A percentile compares a stretch with the other conserved stretches of the same genome.
These are phyloP conservation scores for Cyclina sinensis DNA, from an alignment of 1,140 invertebrate genomes.

Conservation along the genomic window DNA sequence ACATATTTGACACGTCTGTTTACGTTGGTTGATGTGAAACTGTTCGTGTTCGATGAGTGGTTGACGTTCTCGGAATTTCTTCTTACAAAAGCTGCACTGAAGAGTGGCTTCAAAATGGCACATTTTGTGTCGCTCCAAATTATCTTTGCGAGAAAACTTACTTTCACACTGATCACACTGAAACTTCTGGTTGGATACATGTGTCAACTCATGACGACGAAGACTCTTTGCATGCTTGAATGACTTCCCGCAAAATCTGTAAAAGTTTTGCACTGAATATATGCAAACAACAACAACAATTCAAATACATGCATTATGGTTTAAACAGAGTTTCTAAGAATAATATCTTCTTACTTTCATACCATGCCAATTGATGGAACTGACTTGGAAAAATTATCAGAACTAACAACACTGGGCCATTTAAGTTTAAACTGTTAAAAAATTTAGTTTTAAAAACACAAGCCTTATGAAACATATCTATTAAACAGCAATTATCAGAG, in stretches of 20 bases:
- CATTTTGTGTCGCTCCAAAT: constrained; percentile 65
- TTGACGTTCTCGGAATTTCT: constrained; percentile 56
- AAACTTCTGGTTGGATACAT: constrained; percentile 51
- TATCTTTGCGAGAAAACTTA: constrained; percentile 63
- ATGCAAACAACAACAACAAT: constrained; percentile 18
- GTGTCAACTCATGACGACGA: constrained; percentile 53
- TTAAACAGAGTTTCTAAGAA: too few relatives aligned
- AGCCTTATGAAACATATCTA: too few relatives aligned
- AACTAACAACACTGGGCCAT: too few relatives aligned
- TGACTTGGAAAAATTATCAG: too few relatives aligned
- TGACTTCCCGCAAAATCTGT: constrained; percentile 56
- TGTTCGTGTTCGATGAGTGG: constrained; percentile 59
- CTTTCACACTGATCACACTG: constrained; percentile 58
- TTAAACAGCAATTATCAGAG: too few relatives aligned
- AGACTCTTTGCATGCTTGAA: constrained; percentile 67
- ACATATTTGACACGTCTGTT: constrained; percentile 42
- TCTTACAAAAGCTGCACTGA: constrained; percentile 56
- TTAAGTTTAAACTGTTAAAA: too few relatives aligned
- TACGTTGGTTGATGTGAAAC: constrained; percentile 53
- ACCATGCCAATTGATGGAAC: too few relatives aligned
- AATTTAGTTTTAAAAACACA: too few relatives aligned
- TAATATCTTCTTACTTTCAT: too few relatives aligned
- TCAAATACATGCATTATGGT: too few relatives aligned
- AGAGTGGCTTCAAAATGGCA: constrained; percentile 37
- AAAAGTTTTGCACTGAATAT: too few relatives aligned